Conservation (phyloP, 2,797 vertebrate genomes). For the Antennarius maculatus region DNA sequence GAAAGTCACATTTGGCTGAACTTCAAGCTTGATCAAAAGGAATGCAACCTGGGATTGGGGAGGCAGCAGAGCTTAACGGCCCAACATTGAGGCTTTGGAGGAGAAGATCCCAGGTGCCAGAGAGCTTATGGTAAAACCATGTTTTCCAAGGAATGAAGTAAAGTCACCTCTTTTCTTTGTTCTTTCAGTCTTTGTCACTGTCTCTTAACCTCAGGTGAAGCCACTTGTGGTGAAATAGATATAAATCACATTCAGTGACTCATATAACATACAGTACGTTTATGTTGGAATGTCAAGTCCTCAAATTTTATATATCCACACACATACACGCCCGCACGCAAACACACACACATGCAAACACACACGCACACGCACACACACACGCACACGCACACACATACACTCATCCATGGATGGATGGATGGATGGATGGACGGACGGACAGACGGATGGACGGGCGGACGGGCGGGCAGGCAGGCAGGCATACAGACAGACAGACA, state of each 20-base stretch:
- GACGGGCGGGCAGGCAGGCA: no score
- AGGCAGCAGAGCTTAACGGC: slow-evolving; percentile 67
- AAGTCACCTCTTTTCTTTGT: slow-evolving; percentile 25
- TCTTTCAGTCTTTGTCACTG: slow-evolving; percentile 24
- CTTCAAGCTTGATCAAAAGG: slow-evolving; percentile 78
- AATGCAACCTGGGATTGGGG: slow-evolving; percentile 69
- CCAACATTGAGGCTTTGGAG: slow-evolving; percentile 63
- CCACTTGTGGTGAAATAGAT: slow-evolving; percentile 14
- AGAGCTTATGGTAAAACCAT: slow-evolving; percentile 66
- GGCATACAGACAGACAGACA: background rate
- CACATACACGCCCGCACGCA: no score
- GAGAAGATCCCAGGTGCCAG: slow-evolving; percentile 62
- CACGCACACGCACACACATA: no score
- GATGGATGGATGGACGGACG: no score
- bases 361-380: no score
- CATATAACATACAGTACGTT: slow-evolving; percentile 27
- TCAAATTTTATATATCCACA: slow-evolving; percentile 26
- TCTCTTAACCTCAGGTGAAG: slow-evolving; percentile 39
- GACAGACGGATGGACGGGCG: no score
- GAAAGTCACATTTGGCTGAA: slow-evolving; percentile 79
- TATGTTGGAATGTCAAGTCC: slow-evolving; percentile 4
- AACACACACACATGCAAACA: no score
- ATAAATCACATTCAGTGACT: slow-evolving; percentile 44
- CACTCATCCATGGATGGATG: no score
- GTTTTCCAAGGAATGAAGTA: slow-evolving; percentile 41